Evolutionary conservation across 2,888 invertebrate species (phyloP), one percentile per base, ranked within the genome.

Genomic region (Halictus ligatus): DNA sequence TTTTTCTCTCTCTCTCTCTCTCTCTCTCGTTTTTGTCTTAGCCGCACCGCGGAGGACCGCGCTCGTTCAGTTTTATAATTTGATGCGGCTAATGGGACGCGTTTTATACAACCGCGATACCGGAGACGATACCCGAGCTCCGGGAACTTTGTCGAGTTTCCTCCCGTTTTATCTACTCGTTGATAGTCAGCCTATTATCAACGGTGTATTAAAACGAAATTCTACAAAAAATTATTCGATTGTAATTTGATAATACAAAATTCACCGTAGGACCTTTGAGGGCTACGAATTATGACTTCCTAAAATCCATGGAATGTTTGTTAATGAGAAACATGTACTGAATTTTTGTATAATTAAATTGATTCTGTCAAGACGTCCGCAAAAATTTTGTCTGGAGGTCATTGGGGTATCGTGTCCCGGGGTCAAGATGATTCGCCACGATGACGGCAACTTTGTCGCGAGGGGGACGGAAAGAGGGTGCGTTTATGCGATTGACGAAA

Each of bases 401-500:
- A 21, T 21, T 54, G 8, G 54, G 21, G 8, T 88, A 90, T 89
- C 88, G 88, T 85, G 89, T 90, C 88, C 84, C 76, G 54, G 64
- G 64, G 69, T 43, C 40, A 76, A 46, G 71, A 50, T 8, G 54
- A 75, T 54, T 74, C 71, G 73, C 48, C 74, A 54, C 46, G 48
- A 76, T 67, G 60, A 67, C 50, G 76, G 46, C 35, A 46, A 67
- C 69, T 69, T 50, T 18, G 60, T 35, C 64, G 71, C 69, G 35
- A 69, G 25, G 48, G 60, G 46, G 69, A 77, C 29, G 58, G 46
- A 25, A 85, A 75, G 79, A 58, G 60, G 40, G 50, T 72, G 80
- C 85, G 83, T 88, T 89, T 89, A 82, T 78, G 81, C 85, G 81
- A 85, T 81, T 79, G 80, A 75, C 81, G 87, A 85, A 90, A 88